Evolutionary conservation across 2,797 vertebrate genomes (phyloP).

Genomic region (Todus mexicanus): DNA sequence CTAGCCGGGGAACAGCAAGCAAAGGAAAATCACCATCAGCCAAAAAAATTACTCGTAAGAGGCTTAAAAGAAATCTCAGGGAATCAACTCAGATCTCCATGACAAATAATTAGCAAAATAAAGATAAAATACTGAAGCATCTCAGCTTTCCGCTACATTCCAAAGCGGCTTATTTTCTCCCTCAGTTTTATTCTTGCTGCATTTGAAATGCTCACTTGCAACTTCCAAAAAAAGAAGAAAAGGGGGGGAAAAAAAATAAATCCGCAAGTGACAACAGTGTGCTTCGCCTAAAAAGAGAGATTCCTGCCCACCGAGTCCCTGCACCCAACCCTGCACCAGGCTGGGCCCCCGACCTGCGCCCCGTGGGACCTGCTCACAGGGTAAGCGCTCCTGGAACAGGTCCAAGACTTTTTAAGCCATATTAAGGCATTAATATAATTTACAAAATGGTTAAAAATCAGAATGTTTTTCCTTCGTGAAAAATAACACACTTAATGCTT

Average conservation of each 20-base stretch:
- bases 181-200: conserved; percentile 1
- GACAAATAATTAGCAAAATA: conserved; percentile 65
- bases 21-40: conserved; percentile 42
- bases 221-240: rapidly evolving
- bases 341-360: not conserved
- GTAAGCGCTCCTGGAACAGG: not conserved
- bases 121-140: conserved; percentile 51
- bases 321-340: not conserved
- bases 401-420: conserved; percentile 23
- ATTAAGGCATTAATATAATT: conserved; percentile 70
- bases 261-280: not conserved
- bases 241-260: not conserved
- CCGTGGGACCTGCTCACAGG: not conserved
- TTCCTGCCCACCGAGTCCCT: not conserved
- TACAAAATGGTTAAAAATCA: conserved; percentile 74
- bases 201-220: not conserved
- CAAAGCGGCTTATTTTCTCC: conserved; percentile 37
- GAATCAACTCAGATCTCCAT: conserved; percentile 47
- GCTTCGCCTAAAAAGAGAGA: not conserved
- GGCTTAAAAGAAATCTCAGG: conserved; percentile 57
- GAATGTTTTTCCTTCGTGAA: conserved; percentile 73
- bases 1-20: conserved; percentile 16
- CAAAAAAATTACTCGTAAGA: conserved; percentile 63
- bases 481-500: conserved; percentile 76
- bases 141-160: conserved; percentile 49